Percentiles rank a stretch among this genome's conserved stretches.
phyloP scores from a whole-genome alignment of 2,888 invertebrate genomes.

The Eilema caniola region DNA sequence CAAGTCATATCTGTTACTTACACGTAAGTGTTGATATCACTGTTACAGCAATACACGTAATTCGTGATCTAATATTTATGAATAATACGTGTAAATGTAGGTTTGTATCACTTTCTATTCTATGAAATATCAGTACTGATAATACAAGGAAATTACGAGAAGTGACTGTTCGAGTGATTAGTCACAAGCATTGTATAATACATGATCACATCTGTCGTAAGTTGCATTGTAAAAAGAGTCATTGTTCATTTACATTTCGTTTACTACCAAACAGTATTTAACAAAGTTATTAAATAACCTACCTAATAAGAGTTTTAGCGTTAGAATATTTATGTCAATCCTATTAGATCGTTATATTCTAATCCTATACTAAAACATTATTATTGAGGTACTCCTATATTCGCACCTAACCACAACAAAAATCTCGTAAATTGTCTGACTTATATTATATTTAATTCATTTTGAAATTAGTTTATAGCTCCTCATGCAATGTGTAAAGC shows the following conservation, averaged over 20 bases:
- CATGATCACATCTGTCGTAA: slow-evolving; percentile 35
- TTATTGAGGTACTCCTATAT: neutral
- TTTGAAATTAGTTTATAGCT: too few relatives aligned
- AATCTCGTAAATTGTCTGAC: too few relatives aligned
- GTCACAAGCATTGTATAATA: slow-evolving; percentile 40
- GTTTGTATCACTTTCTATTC: slow-evolving; percentile 41
- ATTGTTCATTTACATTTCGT: slow-evolving; percentile 14
- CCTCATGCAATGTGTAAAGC: too few relatives aligned
- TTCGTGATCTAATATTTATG: slow-evolving; percentile 45
- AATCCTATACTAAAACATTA: neutral
- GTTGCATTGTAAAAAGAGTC: neutral
- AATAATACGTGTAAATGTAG: slow-evolving; percentile 27
- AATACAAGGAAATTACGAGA: slow-evolving; percentile 41
- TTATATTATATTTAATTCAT: too few relatives aligned
- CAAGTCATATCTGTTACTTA: neutral
- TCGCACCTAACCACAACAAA: neutral
- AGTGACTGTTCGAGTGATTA: slow-evolving; percentile 30
- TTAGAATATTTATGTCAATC: neutral
- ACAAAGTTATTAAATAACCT: neutral
- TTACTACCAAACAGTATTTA: slow-evolving; percentile 1
- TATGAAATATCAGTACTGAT: slow-evolving; percentile 41
- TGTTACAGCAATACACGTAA: slow-evolving; percentile 25
- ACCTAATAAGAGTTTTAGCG: neutral
- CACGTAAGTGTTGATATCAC: slow-evolving; percentile 32
- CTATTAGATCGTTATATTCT: neutral